These are phyloP conservation scores for Callithrix jacchus DNA, from an alignment of 2,113 vertebrate species.

Conservation along the genomic window DNA sequence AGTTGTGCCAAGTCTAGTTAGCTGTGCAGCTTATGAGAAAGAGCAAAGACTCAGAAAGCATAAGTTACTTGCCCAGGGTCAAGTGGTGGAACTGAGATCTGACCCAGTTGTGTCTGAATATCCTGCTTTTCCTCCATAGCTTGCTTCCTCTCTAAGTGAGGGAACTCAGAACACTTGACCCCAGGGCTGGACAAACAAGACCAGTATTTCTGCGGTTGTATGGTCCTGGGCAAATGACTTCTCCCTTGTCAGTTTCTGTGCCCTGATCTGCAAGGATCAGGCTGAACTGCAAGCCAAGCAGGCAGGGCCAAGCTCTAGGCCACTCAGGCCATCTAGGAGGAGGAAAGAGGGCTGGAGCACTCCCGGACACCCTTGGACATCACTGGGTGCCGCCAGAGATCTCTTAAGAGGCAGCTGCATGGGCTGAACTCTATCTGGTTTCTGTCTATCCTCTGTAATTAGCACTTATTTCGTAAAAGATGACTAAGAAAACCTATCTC, in stretches of 20 bases:
- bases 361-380: background rate
- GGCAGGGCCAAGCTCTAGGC: background rate
- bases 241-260: background rate
- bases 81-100: background rate
- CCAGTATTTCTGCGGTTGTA: background rate
- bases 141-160: background rate
- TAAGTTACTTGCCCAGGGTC: background rate
- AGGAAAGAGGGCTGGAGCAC: background rate
- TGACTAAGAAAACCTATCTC: background rate
- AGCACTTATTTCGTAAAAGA: background rate
- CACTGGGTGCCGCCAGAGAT: fast-evolving
- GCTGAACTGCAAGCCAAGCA: background rate
- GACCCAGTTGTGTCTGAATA: background rate
- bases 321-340: background rate
- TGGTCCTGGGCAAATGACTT: background rate
- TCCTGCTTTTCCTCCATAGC: background rate
- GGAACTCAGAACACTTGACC: background rate
- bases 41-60: background rate
- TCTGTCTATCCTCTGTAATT: background rate
- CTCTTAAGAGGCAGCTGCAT: background rate
- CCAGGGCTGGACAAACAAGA: background rate
- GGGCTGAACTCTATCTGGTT: background rate
- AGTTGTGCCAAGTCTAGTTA: background rate
- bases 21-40: background rate
- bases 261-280: background rate